phyloP scores from a whole-genome alignment of 2,113 vertebrate species.

The Prionailurus bengalensis region DNA sequence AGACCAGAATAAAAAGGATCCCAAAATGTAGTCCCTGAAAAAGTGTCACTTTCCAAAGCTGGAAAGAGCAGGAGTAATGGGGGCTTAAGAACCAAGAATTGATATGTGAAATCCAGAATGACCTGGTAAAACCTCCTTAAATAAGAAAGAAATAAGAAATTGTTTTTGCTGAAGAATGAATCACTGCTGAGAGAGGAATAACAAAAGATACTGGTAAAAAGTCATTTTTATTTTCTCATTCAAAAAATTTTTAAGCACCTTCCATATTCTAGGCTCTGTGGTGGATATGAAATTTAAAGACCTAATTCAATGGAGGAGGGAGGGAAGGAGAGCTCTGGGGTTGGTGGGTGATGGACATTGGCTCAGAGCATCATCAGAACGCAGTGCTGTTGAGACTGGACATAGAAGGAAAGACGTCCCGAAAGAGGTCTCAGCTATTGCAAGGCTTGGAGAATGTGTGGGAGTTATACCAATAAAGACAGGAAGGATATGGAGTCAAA shows the following conservation, averaged over 20 bases:
- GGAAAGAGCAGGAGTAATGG: neutral
- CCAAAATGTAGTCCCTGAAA: neutral
- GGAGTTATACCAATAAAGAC: neutral
- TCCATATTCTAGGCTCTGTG: neutral
- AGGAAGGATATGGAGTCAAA: neutral
- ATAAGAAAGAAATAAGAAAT: neutral
- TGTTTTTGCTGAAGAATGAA: neutral
- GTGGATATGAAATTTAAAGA: neutral
- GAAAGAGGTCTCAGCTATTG: neutral
- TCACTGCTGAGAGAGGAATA: neutral
- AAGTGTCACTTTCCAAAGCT: constrained; percentile 5
- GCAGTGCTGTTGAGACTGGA: neutral
- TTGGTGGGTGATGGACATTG: neutral
- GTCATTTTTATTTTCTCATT: neutral
- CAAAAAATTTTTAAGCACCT: neutral
- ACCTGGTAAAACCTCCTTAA: neutral
- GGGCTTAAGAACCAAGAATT: neutral
- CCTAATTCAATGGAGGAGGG: neutral
- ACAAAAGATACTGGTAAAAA: neutral
- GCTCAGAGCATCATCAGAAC: neutral
- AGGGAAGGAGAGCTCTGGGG: neutral
- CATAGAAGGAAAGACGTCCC: neutral
- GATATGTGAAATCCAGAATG: neutral
- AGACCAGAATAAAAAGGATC: neutral
- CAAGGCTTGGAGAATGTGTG: neutral